Conservation (phyloP, 1,140 invertebrate species). For the Bactericera cockerelli region DNA sequence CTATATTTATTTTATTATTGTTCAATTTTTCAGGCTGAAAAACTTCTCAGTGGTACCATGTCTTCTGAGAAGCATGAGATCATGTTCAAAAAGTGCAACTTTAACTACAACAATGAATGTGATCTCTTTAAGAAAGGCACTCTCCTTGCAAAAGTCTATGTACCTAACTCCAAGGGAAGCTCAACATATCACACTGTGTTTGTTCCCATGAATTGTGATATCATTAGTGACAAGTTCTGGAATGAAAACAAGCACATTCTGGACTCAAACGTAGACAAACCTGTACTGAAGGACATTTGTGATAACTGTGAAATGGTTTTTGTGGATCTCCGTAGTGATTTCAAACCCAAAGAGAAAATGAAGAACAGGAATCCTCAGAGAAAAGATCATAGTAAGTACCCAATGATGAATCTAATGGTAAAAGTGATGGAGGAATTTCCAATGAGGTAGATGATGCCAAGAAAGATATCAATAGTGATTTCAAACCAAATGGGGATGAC, state of each 20-base stretch:
- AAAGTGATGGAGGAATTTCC: too few relatives aligned
- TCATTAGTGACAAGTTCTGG: slow-evolving; percentile 82
- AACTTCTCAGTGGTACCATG: slow-evolving; percentile 65
- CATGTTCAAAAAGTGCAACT: slow-evolving; percentile 73
- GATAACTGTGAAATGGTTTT: too few relatives aligned
- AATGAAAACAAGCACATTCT: slow-evolving; percentile 47
- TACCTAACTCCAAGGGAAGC: slow-evolving; percentile 27
- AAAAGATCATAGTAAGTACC: too few relatives aligned
- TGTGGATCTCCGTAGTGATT: too few relatives aligned
- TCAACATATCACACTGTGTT: slow-evolving; percentile 36
- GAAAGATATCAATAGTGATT: too few relatives aligned
- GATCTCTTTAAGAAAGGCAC: slow-evolving; percentile 81
- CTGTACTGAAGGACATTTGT: not conserved
- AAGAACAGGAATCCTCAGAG: too few relatives aligned
- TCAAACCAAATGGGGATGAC: too few relatives aligned
- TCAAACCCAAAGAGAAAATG: too few relatives aligned
- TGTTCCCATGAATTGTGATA: slow-evolving; percentile 48
- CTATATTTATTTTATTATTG: slow-evolving; percentile 4
- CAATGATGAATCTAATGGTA: too few relatives aligned
- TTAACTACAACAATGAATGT: slow-evolving; percentile 88
- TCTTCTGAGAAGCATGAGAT: slow-evolving; percentile 90
- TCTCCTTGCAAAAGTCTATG: slow-evolving; percentile 49
- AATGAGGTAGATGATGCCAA: too few relatives aligned
- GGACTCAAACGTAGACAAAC: slow-evolving; percentile 10
- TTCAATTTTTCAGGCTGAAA: slow-evolving; percentile 54